phyloP scores from a whole-genome alignment of 2,113 vertebrate species.

The Pseudopipra pipra region DNA sequence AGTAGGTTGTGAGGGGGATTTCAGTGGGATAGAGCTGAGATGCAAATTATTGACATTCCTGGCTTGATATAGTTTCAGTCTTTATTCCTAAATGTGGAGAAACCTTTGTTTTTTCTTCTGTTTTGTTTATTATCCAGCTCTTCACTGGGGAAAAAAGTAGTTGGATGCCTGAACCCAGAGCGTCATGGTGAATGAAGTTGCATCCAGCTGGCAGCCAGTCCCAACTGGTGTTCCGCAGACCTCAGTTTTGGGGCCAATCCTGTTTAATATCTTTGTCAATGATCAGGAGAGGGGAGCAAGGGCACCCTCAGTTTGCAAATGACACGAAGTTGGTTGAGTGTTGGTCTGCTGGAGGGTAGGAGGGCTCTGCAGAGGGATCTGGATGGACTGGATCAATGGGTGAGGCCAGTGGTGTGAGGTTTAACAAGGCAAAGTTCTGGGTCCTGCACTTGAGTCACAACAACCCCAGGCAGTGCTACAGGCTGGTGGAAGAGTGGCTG shows the following conservation, averaged over 20 bases:
- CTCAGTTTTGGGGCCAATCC: background rate
- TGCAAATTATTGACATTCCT: background rate
- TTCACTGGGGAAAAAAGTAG: background rate
- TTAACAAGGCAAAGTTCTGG: background rate
- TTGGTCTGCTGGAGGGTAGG: background rate
- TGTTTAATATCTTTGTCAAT: background rate
- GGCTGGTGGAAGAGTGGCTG: background rate
- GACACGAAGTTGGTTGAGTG: background rate
- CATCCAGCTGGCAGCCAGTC: fast-evolving
- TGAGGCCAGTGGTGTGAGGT: background rate
- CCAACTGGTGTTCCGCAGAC: background rate
- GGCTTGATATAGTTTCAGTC: background rate
- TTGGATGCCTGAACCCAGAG: background rate
- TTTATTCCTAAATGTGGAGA: background rate
- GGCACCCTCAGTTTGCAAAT: background rate
- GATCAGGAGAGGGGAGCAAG: background rate
- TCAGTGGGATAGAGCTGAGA: background rate
- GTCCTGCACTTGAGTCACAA: background rate
- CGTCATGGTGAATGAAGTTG: background rate
- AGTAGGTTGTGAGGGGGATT: background rate
- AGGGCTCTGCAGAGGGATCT: background rate
- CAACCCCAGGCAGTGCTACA: background rate
- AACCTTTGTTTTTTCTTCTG: background rate
- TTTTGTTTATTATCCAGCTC: background rate
- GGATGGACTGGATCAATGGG: background rate